Evolutionary conservation across 2,797 vertebrate genomes (phyloP).

Genomic region (Siniperca scherzeri): DNA sequence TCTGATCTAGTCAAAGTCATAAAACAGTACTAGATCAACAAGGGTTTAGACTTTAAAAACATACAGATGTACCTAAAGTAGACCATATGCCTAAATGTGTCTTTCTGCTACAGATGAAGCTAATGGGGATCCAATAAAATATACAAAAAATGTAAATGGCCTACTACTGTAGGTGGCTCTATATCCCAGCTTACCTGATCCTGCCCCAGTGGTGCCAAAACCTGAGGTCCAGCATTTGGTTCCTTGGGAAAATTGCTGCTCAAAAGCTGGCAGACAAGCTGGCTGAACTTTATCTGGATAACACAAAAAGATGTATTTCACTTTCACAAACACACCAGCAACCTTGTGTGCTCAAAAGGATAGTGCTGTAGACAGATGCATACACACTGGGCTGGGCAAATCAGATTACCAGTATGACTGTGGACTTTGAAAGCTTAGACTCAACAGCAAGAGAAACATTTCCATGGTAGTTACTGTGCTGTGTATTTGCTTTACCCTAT

Average conservation of each 20-base stretch:
- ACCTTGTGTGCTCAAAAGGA: conserved; percentile 1
- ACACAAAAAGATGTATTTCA: conserved; percentile 36
- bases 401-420: conserved; percentile 37
- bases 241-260: conserved; percentile 83
- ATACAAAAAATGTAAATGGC: too few relatives aligned
- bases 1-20: background rate
- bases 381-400: conserved; percentile 10
- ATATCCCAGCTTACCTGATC: conserved; percentile 65
- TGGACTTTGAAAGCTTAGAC: conserved; percentile 24
- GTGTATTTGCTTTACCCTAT: background rate
- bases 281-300: conserved; percentile 88
- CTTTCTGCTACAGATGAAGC: background rate
- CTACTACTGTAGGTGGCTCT: background rate
- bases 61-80: background rate
- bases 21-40: background rate
- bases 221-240: conserved; percentile 91
- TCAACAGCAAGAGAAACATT: conserved; percentile 16
- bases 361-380: background rate
- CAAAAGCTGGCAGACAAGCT: conserved; percentile 88
- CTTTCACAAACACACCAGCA: background rate
- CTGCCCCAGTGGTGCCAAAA: conserved; percentile 85
- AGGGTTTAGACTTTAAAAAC: background rate
- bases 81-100: too few relatives aligned
- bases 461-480: background rate
- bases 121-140: background rate